Evolutionary conservation across 2,797 vertebrate species (phyloP).

Genomic region (Gadopsis marmoratus): DNA sequence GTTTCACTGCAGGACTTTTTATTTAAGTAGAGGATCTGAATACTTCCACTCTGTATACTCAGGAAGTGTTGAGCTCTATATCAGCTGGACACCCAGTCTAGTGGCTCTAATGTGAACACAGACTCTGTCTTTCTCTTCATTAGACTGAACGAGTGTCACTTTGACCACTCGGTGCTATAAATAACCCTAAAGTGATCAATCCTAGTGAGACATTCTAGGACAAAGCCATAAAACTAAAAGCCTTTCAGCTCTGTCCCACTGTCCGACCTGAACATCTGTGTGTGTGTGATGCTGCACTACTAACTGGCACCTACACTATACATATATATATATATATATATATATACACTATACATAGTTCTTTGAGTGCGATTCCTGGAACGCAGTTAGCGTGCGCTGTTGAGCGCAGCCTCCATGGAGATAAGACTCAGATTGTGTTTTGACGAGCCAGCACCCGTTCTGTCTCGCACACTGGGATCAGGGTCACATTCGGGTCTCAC

Average conservation of each 20-base stretch:
- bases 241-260: slow-evolving; percentile 25
- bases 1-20: too few relatives aligned
- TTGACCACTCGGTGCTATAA: slow-evolving; percentile 14
- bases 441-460: slow-evolving; percentile 28
- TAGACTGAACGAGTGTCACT: slow-evolving; percentile 6
- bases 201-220: slow-evolving; percentile 14
- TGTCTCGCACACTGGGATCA: slow-evolving; percentile 17
- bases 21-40: neutral
- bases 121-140: neutral
- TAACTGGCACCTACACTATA: neutral
- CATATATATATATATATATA: too few relatives aligned
- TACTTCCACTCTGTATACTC: neutral
- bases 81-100: neutral
- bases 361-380: neutral
- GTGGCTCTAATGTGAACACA: neutral
- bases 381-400: neutral
- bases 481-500: slow-evolving; percentile 51
- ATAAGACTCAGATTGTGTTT: slow-evolving; percentile 10
- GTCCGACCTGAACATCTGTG: neutral
- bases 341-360: neutral
- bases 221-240: slow-evolving; percentile 17
- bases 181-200: slow-evolving; percentile 27
- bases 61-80: neutral
- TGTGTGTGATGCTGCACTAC: neutral
- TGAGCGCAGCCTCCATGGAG: neutral